Conservation (phyloP, 2,888 invertebrate species). For the Nomada lathburiana region DNA sequence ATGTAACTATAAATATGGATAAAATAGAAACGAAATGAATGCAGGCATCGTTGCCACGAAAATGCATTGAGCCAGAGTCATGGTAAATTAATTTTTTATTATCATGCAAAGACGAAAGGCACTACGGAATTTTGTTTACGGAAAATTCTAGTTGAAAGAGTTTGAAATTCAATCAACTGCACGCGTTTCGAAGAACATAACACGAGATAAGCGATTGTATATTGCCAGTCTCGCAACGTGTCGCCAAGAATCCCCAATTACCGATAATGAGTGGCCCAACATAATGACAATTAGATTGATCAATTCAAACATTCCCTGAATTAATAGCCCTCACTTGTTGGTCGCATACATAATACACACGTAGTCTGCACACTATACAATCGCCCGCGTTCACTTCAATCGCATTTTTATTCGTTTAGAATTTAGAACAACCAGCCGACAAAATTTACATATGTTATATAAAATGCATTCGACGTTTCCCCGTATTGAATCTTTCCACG, state of each 20-base stretch:
- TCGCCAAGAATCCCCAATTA: not conserved
- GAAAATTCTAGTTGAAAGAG: no score
- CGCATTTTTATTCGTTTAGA: not conserved
- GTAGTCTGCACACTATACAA: not conserved
- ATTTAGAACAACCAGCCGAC: no score
- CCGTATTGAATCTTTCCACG: not conserved
- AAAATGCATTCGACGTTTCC: not conserved
- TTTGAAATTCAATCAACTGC: no score
- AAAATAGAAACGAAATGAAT: no score
- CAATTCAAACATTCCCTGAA: not conserved
- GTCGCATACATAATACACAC: not conserved
- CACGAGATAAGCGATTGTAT: not conserved
- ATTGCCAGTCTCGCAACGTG: not conserved
- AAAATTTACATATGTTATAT: constrained; percentile 6
- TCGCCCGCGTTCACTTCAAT: not conserved
- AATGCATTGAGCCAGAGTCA: no score
- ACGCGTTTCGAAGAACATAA: not conserved
- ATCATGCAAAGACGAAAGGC: no score
- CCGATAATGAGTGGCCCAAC: not conserved
- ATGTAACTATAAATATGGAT: no score
- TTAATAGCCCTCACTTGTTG: not conserved
- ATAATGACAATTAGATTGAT: constrained; percentile 4
- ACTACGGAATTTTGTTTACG: no score
- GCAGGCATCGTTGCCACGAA: no score
- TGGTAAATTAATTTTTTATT: no score